Evolutionary conservation across 2,113 vertebrate species (phyloP).

Genomic region (Cryptoleucopteryx plumbea): DNA sequence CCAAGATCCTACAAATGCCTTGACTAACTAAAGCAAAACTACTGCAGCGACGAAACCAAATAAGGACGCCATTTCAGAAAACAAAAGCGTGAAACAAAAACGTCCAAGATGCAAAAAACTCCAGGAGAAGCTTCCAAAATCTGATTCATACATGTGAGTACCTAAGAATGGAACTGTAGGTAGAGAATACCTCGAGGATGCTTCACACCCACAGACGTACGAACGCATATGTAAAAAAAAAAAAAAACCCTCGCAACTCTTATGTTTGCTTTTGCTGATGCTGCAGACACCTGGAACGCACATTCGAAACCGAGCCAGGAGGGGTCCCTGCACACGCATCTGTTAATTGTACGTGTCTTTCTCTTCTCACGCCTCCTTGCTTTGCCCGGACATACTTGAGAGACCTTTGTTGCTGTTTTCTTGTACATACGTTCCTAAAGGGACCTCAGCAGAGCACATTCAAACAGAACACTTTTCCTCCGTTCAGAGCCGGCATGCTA

Average conservation of each 20-base stretch:
- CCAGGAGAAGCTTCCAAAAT: neutral
- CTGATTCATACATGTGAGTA: neutral
- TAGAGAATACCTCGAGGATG: neutral
- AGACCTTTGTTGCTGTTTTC: neutral
- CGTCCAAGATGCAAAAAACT: neutral
- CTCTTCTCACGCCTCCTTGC: too few relatives aligned
- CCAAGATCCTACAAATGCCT: neutral
- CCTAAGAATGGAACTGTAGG: neutral
- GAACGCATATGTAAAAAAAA: neutral
- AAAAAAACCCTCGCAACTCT: neutral
- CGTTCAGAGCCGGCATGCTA: neutral
- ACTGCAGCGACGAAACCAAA: neutral
- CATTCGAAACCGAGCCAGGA: neutral
- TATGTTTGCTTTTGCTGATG: neutral
- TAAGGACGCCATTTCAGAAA: neutral
- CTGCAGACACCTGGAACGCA: neutral
- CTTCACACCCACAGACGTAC: neutral
- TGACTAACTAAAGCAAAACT: neutral
- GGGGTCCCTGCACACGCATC: neutral
- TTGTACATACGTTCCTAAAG: fast-evolving
- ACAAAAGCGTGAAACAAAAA: neutral
- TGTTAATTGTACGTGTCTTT: fast-evolving
- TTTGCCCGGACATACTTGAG: neutral
- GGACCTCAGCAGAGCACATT: neutral
- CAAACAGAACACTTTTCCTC: neutral